Evolutionary conservation across 2,888 invertebrate genomes (phyloP), one percentile per base, ranked within the genome.

Genomic region (Phlogophora meticulosa): DNA sequence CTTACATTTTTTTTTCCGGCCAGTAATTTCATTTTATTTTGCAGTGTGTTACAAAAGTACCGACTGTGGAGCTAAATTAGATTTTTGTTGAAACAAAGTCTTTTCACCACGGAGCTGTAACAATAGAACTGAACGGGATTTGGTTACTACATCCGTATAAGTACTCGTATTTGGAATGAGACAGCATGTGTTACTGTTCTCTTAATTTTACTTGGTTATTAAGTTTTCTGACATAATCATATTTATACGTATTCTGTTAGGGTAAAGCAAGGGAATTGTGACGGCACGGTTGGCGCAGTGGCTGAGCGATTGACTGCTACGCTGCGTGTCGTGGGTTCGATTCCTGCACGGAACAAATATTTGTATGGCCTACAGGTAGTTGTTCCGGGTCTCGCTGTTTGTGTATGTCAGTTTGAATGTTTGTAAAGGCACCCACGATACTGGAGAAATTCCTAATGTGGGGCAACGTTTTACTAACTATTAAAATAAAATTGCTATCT

Each of bases 171-270:
- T 43, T 32, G 45, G 4, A 38, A 65, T 32, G 36, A 38, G 3
- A 20, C 20, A 7, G 3, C 43, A 28, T 51, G 20, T 17, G 11
- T 17, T 15, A 17, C 4, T 2, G 17, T 36, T 32, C 11, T 48
- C 5, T 28, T 49, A 58, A 36, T 22, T 49, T 40, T 17, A 24
- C 17, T 4, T 28, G 9, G n/a, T 68, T 67, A 38, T 10, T 3
- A 10, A 17, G 0, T 5, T 40, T 56, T 13, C 32, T 1, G 5
- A 9, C 17, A 4, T 11, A 53, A 45, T n/a, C n/a, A n/a, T n/a
- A 32, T 5, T 51, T 28, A 5, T 4, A 28, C n/a, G n/a, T n/a
- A 28, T 28, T 28, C 4, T 28, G 28, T 5, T 28, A 4, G 9
- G 1, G 0, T 13, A 45, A 36, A n/a, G 7, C 10, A 60, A 13